Percentiles rank a stretch among this genome's conserved stretches.
These are phyloP conservation scores for Monochamus saltuarius DNA, from an alignment of 1,140 invertebrate species.

Conservation along the genomic window DNA sequence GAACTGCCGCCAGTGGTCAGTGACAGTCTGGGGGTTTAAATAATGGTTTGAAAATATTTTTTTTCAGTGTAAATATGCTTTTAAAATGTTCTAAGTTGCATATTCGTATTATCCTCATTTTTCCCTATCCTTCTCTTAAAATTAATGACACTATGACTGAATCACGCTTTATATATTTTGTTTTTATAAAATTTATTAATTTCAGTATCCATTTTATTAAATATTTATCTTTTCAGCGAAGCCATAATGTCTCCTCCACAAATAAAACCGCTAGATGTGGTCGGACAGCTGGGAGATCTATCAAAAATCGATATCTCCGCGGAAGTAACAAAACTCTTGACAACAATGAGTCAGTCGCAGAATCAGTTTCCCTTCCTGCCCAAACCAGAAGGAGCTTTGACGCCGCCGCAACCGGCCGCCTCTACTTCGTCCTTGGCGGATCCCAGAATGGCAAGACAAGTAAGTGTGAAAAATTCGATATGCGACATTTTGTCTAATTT, in stretches of 20 bases:
- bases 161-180: no score
- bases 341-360: constrained; percentile 38
- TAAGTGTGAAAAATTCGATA: background rate
- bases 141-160: no score
- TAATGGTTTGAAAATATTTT: no score
- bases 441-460: constrained; percentile 37
- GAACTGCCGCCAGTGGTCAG: no score
- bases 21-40: no score
- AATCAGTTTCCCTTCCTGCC: constrained; percentile 1
- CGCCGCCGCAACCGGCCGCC: background rate
- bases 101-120: no score
- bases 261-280: constrained; percentile 52
- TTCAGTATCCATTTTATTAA: constrained; percentile 9
- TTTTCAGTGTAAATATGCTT: no score
- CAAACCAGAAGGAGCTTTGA: background rate
- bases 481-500: background rate
- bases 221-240: constrained; percentile 21
- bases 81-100: no score
- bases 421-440: constrained; percentile 30
- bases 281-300: constrained; percentile 67
- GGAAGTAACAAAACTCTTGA: constrained; percentile 67
- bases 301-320: constrained; percentile 74
- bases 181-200: no score
- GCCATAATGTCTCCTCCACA: constrained; percentile 38
- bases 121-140: background rate